Base-by-base conservation (phyloP, 2,888 invertebrate genomes). In the Capitulum mitella region DNA sequence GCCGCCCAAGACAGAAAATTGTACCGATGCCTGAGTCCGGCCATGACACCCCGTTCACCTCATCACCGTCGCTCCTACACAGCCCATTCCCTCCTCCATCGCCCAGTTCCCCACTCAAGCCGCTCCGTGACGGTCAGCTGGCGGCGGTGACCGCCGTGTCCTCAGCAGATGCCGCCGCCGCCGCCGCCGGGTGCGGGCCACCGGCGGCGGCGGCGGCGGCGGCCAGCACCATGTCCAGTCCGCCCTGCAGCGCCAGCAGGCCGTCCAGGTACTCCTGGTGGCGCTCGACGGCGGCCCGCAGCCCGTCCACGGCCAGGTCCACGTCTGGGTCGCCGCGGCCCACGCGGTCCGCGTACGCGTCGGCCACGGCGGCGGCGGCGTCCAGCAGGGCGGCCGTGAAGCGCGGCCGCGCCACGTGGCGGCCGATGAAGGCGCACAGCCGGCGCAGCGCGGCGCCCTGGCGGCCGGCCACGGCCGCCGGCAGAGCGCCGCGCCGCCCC, bases 361-460 rank as follows among this genome's bases (percentile, higher is more conserved):
- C 93, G 81, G 95, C 85, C 80, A 96, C 89, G 34, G 90, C 88
- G 86, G 91, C 91, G 3, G 90, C 88, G 26, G 93, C 92, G 86
- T 93, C 92, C 78, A 92, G 88, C 0, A 97, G 85, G 16, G 92
- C 89, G 80, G 91, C 88, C 80, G 92, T 91, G 85, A 92, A 95
- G 81, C 92, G 88, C 78, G 90, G 88, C 84, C 92, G 92, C 54
- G 92, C 90, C 78, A 96, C 88, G 84, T 91, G 88, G 80, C 88
- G 90, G 82, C 89, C 89, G n/a, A 96, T 87, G 85, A 95, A 98
- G 80, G 89, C 89, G 16, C 97, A 85, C 79, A 97, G 87, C 79
- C 87, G 86, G 12, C 88, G 86, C 46, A 95, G 86, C 1, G 90
- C 89, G 81, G 89, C 89, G 78, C 91, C 90, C 80, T 90, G 89